These are phyloP conservation scores for Gymnarchus niloticus DNA, from an alignment of 2,113 vertebrate genomes.

Conservation along the genomic window DNA sequence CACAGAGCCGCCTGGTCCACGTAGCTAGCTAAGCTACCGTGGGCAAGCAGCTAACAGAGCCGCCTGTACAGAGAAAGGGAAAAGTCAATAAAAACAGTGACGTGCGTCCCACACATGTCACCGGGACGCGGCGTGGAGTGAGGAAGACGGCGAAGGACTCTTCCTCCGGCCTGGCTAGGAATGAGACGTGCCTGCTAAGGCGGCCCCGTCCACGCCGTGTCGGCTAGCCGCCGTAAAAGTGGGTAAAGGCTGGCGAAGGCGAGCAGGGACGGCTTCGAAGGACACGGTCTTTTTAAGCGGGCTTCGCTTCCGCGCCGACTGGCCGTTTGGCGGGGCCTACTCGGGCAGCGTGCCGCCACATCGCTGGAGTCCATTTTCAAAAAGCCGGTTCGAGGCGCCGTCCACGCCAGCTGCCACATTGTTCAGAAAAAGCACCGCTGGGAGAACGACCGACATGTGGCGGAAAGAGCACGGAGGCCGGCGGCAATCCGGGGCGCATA, in stretches of 20 bases:
- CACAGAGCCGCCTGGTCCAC: not conserved
- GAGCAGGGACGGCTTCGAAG: too few relatives aligned
- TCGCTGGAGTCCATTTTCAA: slow-evolving; percentile 33
- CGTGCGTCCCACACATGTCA: not conserved
- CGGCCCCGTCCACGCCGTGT: not conserved
- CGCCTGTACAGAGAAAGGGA: too few relatives aligned
- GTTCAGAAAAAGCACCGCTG: slow-evolving; percentile 28
- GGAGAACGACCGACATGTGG: slow-evolving; percentile 8
- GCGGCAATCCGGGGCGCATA: not conserved
- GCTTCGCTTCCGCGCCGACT: not conserved
- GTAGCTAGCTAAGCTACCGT: not conserved
- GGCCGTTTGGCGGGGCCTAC: slow-evolving; percentile 12
- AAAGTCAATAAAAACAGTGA: not conserved
- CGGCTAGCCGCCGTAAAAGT: not conserved
- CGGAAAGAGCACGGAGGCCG: too few relatives aligned
- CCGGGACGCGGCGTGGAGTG: not conserved
- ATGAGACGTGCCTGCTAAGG: not conserved
- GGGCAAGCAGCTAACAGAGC: not conserved
- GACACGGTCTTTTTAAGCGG: not conserved
- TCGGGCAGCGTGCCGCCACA: slow-evolving; percentile 20
- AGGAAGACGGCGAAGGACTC: not conserved
- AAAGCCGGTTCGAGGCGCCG: slow-evolving; percentile 51
- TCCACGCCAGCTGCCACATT: slow-evolving; percentile 31
- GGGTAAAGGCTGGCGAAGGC: not conserved
- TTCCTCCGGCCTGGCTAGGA: not conserved